Evolutionary conservation across 2,888 invertebrate species (phyloP), one percentile per base, ranked within the genome.

Genomic region (Trichogramma dendrolimi): DNA sequence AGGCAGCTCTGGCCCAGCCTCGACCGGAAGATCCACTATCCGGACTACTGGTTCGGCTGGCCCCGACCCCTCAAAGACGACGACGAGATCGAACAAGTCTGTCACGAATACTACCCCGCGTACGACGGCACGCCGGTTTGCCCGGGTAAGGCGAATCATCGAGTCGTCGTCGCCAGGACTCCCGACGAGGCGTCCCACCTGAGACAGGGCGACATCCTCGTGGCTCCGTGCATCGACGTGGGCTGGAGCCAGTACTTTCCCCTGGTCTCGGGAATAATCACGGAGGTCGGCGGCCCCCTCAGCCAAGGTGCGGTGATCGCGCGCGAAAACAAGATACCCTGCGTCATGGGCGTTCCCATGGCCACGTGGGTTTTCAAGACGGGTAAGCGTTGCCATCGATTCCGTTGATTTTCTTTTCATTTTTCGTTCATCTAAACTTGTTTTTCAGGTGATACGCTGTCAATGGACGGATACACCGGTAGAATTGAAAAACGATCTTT

Each of bases 171-270:
- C 4, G 85, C 92, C 8, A 84, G 81, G 10, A 83, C 83, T 58
- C 78, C 92, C 38, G 80, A 83, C 7, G 86, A 90, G 73, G 88
- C 90, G 4, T 74, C 78, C 4, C 72, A 73, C 51, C 70, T 75
- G 60, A 68, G 80, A 60, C 68, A 72, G 58, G 81, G 90, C 1
- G 92, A 93, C 72, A 83, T 93, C 65, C 80, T 93, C 67, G 86
- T 93, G 67, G 90, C 92, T 0, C 83, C 83, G 69, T 85, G 86
- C 49, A 92, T 92, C 0, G 92, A 93, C 73, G 88, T 92, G 67
- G 91, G 90, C 1, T 93, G 92, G 92, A 87, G 89, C 2, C 91
- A 92, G 0, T 92, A 91, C 80, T 93, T 92, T 77, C 90, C 91
- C 0, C 83, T 92, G 54, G 76, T 93, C 14, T 81, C 85, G 0